Percentiles rank a stretch among this genome's conserved stretches.
Conservation (phyloP, 2,888 invertebrate genomes). For the Orthonychiurus folsomi region DNA sequence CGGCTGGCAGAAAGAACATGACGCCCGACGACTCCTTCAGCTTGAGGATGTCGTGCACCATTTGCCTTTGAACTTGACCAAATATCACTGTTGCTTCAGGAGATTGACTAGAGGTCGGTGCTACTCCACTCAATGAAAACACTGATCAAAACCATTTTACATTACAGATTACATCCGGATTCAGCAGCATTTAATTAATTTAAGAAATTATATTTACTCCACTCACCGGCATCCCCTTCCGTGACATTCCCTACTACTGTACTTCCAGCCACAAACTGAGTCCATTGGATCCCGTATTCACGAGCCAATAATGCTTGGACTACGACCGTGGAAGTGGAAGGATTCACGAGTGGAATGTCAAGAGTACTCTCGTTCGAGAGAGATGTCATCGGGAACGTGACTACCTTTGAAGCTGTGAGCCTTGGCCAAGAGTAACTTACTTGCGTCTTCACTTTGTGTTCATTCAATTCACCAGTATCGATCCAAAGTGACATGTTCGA, state of each 20-base stretch:
- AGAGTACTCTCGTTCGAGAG: conserved; percentile 35
- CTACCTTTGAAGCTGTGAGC: conserved; percentile 26
- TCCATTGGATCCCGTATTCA: conserved; percentile 36
- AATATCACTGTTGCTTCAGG: conserved; percentile 36
- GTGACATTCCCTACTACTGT: conserved; percentile 25
- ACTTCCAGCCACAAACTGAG: conserved; percentile 26
- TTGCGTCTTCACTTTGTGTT: conserved; percentile 37
- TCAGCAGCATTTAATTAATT: conserved; percentile 5
- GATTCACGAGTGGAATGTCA: conserved; percentile 50
- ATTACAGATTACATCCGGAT: too few species aligned
- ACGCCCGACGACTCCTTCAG: conserved; percentile 47
- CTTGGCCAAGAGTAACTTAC: conserved; percentile 39
- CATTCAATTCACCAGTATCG: conserved; percentile 28
- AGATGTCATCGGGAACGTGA: conserved; percentile 38
- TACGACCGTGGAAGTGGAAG: conserved; percentile 57
- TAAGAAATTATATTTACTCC: background rate
- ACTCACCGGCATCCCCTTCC: conserved; percentile 21
- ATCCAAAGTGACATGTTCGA: conserved; percentile 40
- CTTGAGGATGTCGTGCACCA: conserved; percentile 31
- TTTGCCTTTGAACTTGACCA: conserved; percentile 31
- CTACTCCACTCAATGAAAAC: conserved; percentile 33
- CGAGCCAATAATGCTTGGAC: conserved; percentile 61
- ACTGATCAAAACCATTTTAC: conserved; percentile 10
- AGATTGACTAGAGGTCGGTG: conserved; percentile 37
- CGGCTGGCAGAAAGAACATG: conserved; percentile 54